These are phyloP conservation scores for Dione juno DNA, from an alignment of 2,888 invertebrate genomes.

Conservation along the genomic window DNA sequence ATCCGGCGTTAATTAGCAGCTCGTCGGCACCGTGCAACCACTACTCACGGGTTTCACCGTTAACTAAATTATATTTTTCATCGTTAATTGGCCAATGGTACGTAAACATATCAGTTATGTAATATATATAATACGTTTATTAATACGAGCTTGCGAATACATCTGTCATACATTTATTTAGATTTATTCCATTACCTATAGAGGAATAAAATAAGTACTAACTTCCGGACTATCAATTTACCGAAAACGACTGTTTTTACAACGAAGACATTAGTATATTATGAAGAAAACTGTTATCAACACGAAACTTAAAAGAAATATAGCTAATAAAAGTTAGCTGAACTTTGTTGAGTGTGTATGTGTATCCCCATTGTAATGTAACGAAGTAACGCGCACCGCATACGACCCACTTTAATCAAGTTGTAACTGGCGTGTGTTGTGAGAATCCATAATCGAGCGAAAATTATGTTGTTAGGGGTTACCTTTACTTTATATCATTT, in stretches of 20 bases:
- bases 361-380: slow-evolving; percentile 59
- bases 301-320: slow-evolving; percentile 6
- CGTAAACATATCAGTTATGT: too few species aligned
- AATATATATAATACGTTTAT: too few species aligned
- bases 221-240: background rate
- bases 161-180: too few species aligned
- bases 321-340: slow-evolving; percentile 25
- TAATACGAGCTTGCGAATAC: too few species aligned
- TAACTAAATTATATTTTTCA: slow-evolving; percentile 18
- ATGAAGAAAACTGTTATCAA: background rate
- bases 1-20: slow-evolving; percentile 81
- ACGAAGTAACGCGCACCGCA: slow-evolving; percentile 70
- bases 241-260: background rate
- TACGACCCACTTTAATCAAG: slow-evolving; percentile 68
- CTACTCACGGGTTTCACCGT: slow-evolving; percentile 54
- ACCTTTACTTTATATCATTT: slow-evolving; percentile 39
- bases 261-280: background rate
- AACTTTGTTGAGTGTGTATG: slow-evolving; percentile 46
- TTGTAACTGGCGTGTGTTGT: slow-evolving; percentile 58
- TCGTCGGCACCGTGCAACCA: slow-evolving; percentile 58
- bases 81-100: background rate
- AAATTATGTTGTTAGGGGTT: slow-evolving; percentile 58
- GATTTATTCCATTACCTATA: too few species aligned
- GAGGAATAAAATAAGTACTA: too few species aligned
- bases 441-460: slow-evolving; percentile 65